phyloP scores from a whole-genome alignment of 2,888 invertebrate species.

The Sepiola atlantica region DNA sequence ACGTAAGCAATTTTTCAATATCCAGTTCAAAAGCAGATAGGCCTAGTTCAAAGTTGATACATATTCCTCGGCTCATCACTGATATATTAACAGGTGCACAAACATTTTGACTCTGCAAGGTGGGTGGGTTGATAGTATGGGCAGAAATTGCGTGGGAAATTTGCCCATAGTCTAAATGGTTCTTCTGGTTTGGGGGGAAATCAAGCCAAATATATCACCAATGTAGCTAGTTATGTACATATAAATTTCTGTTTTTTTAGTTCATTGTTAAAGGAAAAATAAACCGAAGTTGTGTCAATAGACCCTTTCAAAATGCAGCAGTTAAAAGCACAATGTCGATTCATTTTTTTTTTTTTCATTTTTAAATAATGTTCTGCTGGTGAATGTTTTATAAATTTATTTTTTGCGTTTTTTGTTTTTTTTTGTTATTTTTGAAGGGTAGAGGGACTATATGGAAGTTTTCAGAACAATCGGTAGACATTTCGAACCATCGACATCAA shows the following conservation, averaged over 20 bases:
- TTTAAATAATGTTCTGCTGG: background rate
- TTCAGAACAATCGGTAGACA: background rate
- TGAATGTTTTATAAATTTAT: background rate
- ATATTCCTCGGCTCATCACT: background rate
- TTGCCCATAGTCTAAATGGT: background rate
- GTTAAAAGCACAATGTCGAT: background rate
- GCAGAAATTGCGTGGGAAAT: background rate
- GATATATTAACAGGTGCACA: background rate
- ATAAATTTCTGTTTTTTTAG: background rate
- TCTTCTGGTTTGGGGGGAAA: background rate
- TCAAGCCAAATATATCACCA: background rate
- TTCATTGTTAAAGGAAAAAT: background rate
- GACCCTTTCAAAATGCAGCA: background rate
- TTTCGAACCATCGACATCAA: background rate
- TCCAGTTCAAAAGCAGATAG: background rate
- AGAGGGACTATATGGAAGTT: background rate
- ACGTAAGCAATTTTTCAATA: background rate
- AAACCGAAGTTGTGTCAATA: background rate
- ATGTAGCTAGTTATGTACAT: background rate
- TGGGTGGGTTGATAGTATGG: background rate
- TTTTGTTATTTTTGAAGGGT: no score
- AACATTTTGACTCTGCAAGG: background rate
- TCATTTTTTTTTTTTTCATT: no score
- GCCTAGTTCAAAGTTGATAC: background rate
- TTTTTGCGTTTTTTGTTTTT: background rate